Evolutionary conservation across 2,113 vertebrate species (phyloP).

Genomic region (Nettapus auritus): DNA sequence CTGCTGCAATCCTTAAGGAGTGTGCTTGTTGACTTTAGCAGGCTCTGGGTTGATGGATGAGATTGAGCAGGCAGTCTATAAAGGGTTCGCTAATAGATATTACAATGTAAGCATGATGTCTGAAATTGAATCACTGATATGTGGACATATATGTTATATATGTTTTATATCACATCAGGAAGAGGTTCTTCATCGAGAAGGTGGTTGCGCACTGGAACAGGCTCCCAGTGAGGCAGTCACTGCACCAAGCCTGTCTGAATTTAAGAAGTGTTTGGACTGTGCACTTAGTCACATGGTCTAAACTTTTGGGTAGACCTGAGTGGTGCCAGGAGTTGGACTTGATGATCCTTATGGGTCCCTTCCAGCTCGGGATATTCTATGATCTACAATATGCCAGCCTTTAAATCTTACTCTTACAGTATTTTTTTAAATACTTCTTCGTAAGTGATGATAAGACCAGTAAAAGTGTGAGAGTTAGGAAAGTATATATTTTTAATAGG

Average conservation of each 20-base stretch:
- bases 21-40: not conserved
- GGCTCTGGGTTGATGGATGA: not conserved
- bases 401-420: not conserved
- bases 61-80: not conserved
- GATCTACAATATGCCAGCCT: not conserved
- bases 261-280: too few species aligned
- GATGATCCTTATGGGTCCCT: too few species aligned
- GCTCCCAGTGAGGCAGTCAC: too few species aligned
- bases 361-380: too few species aligned
- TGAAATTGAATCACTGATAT: not conserved
- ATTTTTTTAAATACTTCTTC: not conserved
- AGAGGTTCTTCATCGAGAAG: too few species aligned
- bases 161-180: too few species aligned
- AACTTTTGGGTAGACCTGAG: too few species aligned
- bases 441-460: not conserved
- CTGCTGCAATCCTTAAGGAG: not conserved
- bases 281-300: too few species aligned
- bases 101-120: not conserved
- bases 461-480: not conserved
- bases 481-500: not conserved
- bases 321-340: too few species aligned
- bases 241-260: too few species aligned
- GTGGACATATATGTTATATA: too few species aligned
- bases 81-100: not conserved
- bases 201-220: too few species aligned